A percentile compares a stretch with the other conserved stretches of the same genome.
These are phyloP conservation scores for Hololepta plana DNA, from an alignment of 2,888 invertebrate genomes.

Conservation along the genomic window DNA sequence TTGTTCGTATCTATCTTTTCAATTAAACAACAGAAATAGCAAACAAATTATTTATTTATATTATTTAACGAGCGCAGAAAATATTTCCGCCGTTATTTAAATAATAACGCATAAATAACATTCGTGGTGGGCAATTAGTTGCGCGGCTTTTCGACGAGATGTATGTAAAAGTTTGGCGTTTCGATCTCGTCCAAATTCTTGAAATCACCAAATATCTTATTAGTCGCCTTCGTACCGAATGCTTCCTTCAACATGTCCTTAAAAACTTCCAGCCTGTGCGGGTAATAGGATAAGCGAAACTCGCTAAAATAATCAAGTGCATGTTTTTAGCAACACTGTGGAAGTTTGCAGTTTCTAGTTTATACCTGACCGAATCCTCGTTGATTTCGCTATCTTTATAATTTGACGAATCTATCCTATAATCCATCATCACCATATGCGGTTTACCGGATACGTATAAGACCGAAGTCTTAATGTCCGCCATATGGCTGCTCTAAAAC, in stretches of 20 bases:
- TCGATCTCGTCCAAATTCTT: constrained; percentile 42
- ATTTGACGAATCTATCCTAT: constrained; percentile 62
- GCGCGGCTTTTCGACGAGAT: constrained; percentile 49
- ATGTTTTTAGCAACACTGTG: not conserved
- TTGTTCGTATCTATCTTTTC: too few species aligned
- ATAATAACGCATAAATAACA: constrained; percentile 6
- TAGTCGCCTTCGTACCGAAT: constrained; percentile 44
- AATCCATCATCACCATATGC: constrained; percentile 64
- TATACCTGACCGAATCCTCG: constrained; percentile 6
- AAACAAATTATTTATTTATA: too few species aligned
- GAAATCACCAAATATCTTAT: constrained; percentile 69
- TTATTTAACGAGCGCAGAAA: too few species aligned
- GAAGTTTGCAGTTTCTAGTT: too few species aligned
- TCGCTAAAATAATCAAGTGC: constrained; percentile 35
- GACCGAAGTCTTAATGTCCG: constrained; percentile 72
- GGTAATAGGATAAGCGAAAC: constrained; percentile 78
- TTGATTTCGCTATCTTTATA: too few species aligned
- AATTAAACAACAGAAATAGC: too few species aligned
- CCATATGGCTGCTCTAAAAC: constrained; percentile 57
- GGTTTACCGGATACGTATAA: constrained; percentile 61
- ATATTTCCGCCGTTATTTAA: not conserved
- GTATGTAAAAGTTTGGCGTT: constrained; percentile 69
- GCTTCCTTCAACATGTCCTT: constrained; percentile 48
- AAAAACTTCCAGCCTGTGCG: constrained; percentile 58
- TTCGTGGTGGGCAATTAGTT: not conserved